phyloP scores from a whole-genome alignment of 2,888 invertebrate species.

The Caenorhabditis sinica region DNA sequence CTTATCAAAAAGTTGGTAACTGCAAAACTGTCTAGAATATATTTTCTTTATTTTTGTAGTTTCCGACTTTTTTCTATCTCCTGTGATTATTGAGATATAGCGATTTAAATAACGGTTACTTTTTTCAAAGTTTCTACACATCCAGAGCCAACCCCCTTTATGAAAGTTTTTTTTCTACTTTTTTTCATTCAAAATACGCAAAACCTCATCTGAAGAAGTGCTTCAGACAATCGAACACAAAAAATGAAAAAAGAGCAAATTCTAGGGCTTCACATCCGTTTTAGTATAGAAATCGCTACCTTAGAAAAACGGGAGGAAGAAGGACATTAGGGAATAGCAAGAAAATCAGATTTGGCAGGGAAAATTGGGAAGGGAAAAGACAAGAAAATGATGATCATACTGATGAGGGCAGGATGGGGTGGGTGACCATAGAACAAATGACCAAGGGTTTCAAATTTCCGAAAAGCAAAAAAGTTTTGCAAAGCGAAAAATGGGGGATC shows the following conservation, averaged over 20 bases:
- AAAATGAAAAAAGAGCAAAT: not conserved
- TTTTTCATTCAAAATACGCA: too few relatives aligned
- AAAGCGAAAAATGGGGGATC: not conserved
- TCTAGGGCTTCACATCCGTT: not conserved
- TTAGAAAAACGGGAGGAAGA: not conserved
- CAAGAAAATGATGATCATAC: not conserved
- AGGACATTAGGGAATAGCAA: not conserved
- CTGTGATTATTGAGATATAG: not conserved
- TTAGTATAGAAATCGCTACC: not conserved
- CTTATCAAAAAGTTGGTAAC: too few relatives aligned
- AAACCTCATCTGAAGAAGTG: not conserved
- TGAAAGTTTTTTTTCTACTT: too few relatives aligned
- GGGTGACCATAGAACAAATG: not conserved
- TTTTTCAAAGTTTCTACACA: too few relatives aligned
- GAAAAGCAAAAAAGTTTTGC: not conserved
- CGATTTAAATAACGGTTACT: not conserved
- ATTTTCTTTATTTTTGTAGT: not conserved
- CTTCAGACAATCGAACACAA: not conserved
- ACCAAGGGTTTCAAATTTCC: not conserved
- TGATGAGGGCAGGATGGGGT: not conserved
- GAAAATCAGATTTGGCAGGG: constrained; percentile 5
- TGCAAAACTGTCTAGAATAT: not conserved
- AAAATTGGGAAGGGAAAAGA: not conserved
- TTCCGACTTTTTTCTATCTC: not conserved
- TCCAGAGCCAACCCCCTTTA: too few relatives aligned